phyloP scores from a whole-genome alignment of 2,113 vertebrate genomes.

The Peromyscus californicus region DNA sequence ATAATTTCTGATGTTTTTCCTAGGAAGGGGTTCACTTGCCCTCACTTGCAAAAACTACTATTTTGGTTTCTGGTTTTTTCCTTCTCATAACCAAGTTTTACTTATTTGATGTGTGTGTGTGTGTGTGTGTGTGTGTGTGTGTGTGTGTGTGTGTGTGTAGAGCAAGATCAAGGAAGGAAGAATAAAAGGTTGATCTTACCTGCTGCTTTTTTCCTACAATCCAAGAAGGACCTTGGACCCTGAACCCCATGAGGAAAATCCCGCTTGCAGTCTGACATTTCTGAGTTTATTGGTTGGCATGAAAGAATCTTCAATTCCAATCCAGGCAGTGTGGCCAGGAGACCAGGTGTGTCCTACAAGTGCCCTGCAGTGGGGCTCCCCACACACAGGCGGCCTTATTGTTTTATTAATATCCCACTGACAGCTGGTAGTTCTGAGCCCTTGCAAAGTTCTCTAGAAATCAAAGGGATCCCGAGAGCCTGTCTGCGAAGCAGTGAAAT shows the following conservation, averaged over 20 bases:
- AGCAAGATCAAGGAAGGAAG: not conserved
- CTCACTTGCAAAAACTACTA: not conserved
- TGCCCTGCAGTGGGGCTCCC: not conserved
- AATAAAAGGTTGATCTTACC: not conserved
- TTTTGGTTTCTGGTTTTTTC: not conserved
- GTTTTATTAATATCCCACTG: conserved; percentile 74
- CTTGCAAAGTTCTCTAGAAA: conserved; percentile 68
- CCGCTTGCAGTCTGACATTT: conserved; percentile 61
- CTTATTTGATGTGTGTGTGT: not conserved
- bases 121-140: not conserved
- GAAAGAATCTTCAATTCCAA: conserved; percentile 67
- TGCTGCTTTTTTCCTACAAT: not conserved
- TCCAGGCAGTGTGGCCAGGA: not conserved
- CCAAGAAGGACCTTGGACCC: conserved; percentile 34
- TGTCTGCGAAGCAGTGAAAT: not conserved
- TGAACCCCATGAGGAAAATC: not conserved
- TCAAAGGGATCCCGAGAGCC: conserved; percentile 3
- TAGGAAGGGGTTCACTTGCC: not conserved
- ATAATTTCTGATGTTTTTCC: not conserved
- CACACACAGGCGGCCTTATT: not conserved
- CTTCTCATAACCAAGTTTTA: not conserved
- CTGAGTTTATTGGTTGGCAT: conserved; percentile 63
- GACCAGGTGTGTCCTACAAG: not conserved
- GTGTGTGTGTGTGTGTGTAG: not conserved
- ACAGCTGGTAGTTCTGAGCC: conserved; percentile 66